phyloP scores from a whole-genome alignment of 2,113 vertebrate genomes.

The Lipophrys pholis region DNA sequence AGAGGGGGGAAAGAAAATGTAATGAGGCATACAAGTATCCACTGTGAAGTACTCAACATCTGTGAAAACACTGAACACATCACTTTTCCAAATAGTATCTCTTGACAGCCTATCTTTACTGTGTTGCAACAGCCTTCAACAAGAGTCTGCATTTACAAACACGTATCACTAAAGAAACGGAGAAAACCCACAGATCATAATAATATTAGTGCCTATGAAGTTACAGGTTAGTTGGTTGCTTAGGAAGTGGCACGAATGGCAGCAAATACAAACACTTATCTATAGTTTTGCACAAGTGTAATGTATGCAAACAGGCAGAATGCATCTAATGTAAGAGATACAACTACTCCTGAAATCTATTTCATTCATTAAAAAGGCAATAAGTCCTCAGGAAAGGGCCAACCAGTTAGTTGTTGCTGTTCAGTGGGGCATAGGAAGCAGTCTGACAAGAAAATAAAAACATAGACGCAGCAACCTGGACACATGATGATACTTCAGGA shows the following conservation, averaged over 20 bases:
- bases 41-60: slow-evolving; percentile 1
- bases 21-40: neutral
- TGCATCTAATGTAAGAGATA: neutral
- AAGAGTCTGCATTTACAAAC: neutral
- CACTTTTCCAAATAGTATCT: slow-evolving; percentile 17
- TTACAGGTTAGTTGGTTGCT: too few species aligned
- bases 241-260: too few species aligned
- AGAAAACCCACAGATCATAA: neutral
- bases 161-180: neutral
- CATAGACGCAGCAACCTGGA: neutral
- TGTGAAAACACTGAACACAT: slow-evolving; percentile 21
- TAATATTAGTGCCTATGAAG: neutral
- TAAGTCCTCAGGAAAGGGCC: neutral
- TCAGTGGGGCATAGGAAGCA: neutral
- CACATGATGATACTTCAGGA: slow-evolving; percentile 3
- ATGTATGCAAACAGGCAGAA: neutral
- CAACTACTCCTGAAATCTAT: neutral
- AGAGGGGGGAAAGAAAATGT: neutral
- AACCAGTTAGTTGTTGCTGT: neutral
- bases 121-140: slow-evolving; percentile 4
- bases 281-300: neutral
- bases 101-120: neutral
- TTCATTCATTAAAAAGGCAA: neutral
- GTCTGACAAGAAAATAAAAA: neutral
- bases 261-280: neutral